Evolutionary conservation across 1,140 invertebrate species (phyloP), one percentile per base, ranked within the genome.

Genomic region (Choristoneura fumiferana): DNA sequence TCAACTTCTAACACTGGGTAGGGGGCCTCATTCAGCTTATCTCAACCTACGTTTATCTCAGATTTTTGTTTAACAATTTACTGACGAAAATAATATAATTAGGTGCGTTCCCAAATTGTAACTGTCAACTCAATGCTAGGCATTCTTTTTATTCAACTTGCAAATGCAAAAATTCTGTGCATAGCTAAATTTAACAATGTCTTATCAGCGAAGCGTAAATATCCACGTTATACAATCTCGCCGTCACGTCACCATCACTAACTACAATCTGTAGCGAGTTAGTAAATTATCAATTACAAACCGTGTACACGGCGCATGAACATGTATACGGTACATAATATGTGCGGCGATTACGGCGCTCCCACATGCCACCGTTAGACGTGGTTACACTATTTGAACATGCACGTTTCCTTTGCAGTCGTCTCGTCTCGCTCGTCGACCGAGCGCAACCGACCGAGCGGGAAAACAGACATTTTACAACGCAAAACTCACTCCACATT

Each of bases 381-480:
- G 22, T 29, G 2, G 22, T 6, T 29, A 6, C 22, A n/a, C 22
- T 29, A 29, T 29, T 29, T 29, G 22, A 29, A 29, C 22, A 29
- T n/a, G n/a, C n/a, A n/a, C 22, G 22, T 58, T 65, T 60, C 68
- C 60, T 60, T 69, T 65, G 70, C 68, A 60, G 69, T 74, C 71
- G 71, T 83, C n/a, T n/a, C 22, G 2, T 29, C 76, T 61, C 78
- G 73, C 82, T 63, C 67, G 54, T 69, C 61, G 77, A 69, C 74
- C 81, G 77, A 74, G 81, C 76, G 84, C 83, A 87, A 62, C 83
- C 77, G 81, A 87, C 80, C 84, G 75, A 76, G 76, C 58, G 78
- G 72, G 73, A 82, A 84, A 86, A 86, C 81, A 77, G 81, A 84
- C 76, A 84, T 77, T 70, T 65, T 68, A 60, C 54, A 54, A 14